Conservation (phyloP, 1,140 invertebrate genomes). For the Trichogramma pretiosum region DNA sequence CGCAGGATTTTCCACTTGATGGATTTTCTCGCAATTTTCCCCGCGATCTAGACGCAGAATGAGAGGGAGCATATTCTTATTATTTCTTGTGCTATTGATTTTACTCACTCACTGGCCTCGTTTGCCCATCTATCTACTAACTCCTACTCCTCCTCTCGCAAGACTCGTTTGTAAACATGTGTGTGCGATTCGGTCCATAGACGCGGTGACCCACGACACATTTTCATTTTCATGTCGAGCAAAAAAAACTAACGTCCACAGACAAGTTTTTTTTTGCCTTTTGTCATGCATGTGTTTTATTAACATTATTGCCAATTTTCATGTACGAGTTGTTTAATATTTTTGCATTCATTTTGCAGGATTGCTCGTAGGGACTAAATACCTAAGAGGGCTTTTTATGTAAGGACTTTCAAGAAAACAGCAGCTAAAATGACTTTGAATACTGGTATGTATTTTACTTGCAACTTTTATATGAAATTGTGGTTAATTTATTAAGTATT, state of each 20-base stretch:
- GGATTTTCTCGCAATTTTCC: too few species aligned
- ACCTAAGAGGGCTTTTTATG: constrained; percentile 7
- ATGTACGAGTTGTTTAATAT: background rate
- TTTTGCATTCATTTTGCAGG: background rate
- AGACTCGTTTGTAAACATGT: too few species aligned
- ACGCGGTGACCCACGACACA: too few species aligned
- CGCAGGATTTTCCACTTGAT: too few species aligned
- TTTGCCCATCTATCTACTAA: too few species aligned
- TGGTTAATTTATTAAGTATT: background rate
- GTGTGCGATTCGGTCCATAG: too few species aligned
- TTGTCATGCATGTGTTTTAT: too few species aligned
- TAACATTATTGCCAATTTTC: background rate
- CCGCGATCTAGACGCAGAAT: too few species aligned
- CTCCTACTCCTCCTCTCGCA: too few species aligned
- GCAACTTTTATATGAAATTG: background rate
- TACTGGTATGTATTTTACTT: constrained; percentile 24
- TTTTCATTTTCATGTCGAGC: background rate
- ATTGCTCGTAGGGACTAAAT: constrained; percentile 1
- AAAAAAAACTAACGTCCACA: background rate
- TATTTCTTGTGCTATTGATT: constrained; percentile 14
- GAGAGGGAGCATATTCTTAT: too few species aligned
- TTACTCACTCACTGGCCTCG: too few species aligned
- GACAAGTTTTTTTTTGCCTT: too few species aligned
- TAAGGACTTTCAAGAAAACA: background rate
- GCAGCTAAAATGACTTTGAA: constrained; percentile 32